Percentiles rank a stretch among this genome's conserved stretches.
phyloP scores from a whole-genome alignment of 2,888 invertebrate genomes.

The Nephrotoma flavescens region DNA sequence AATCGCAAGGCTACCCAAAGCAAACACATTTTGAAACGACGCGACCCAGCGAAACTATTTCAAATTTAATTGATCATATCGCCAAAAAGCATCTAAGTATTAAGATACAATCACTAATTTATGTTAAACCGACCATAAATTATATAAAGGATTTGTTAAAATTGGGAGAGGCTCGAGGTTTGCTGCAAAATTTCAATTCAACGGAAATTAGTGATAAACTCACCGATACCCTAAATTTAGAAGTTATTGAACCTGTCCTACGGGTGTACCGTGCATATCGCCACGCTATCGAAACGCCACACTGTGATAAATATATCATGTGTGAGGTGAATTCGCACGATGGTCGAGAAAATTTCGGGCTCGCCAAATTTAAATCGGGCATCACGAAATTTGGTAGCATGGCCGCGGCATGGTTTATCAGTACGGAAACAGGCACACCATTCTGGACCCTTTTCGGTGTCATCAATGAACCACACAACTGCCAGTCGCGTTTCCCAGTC shows the following conservation, averaged over 20 bases:
- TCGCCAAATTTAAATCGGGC: constrained; percentile 53
- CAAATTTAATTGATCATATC: constrained; percentile 49
- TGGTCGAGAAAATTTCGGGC: constrained; percentile 36
- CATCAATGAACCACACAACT: constrained; percentile 54
- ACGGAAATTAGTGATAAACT: constrained; percentile 58
- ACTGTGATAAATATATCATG: constrained; percentile 64
- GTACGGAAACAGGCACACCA: constrained; percentile 54
- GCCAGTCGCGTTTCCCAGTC: constrained; percentile 42
- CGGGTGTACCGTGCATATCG: constrained; percentile 68
- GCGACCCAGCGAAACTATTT: constrained; percentile 54
- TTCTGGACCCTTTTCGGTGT: constrained; percentile 68
- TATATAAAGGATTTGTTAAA: constrained; percentile 57
- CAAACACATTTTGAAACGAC: constrained; percentile 50
- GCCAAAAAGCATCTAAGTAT: constrained; percentile 54
- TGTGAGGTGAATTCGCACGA: constrained; percentile 59
- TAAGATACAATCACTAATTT: constrained; percentile 54
- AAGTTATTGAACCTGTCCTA: constrained; percentile 68
- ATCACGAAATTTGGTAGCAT: constrained; percentile 62
- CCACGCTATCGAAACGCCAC: constrained; percentile 50
- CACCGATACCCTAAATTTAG: constrained; percentile 66
- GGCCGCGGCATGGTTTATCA: constrained; percentile 61
- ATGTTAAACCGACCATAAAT: constrained; percentile 59
- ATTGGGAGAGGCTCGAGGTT: constrained; percentile 53
- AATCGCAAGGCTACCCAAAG: constrained; percentile 61
- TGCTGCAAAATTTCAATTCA: constrained; percentile 49